Conservation (phyloP, 2,797 vertebrate genomes). For the Anguilla marmorata region DNA sequence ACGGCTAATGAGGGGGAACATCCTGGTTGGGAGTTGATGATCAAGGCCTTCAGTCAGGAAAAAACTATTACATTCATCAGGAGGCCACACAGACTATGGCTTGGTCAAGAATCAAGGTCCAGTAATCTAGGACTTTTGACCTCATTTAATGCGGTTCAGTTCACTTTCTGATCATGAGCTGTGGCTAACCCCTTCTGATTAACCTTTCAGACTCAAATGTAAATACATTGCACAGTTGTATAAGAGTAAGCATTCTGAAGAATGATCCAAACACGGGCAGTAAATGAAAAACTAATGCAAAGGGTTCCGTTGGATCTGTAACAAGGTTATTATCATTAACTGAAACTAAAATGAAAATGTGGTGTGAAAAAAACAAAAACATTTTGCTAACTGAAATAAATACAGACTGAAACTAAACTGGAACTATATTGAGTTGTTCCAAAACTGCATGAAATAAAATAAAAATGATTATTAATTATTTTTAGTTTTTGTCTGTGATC, state of each 20-base stretch:
- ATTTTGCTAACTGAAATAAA: not conserved
- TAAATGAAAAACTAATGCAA: not conserved
- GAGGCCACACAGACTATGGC: not conserved
- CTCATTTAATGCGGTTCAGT: constrained; percentile 15
- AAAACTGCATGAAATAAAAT: no score
- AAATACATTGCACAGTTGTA: not conserved
- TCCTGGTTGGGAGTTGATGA: constrained; percentile 5
- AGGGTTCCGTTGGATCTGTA: not conserved
- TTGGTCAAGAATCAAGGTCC: not conserved
- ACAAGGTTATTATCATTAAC: not conserved
- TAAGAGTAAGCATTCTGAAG: not conserved
- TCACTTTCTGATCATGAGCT: not conserved
- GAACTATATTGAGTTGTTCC: no score
- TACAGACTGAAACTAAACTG: not conserved
- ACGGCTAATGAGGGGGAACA: not conserved
- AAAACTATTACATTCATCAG: not conserved
- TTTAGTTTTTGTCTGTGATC: no score
- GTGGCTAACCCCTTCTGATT: not conserved
- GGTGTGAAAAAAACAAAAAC: not conserved
- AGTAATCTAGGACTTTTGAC: not conserved
- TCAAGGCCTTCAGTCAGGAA: not conserved
- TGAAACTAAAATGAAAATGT: not conserved
- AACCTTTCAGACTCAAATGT: not conserved
- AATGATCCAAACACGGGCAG: not conserved
- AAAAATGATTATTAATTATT: no score